Evolutionary conservation across 2,797 vertebrate species (phyloP).

Genomic region (Coilia nasus): DNA sequence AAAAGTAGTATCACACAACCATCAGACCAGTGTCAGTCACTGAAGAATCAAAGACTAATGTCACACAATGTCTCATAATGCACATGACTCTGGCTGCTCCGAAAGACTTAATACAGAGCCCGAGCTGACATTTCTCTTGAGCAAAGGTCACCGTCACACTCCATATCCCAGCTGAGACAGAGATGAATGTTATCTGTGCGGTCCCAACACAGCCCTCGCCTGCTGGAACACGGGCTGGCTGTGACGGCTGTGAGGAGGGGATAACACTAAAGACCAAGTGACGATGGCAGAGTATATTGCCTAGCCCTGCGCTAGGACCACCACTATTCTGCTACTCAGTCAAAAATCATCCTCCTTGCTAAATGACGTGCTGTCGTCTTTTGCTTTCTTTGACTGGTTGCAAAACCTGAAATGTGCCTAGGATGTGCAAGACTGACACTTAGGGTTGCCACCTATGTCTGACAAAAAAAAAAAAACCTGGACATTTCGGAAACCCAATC

Average conservation of each 20-base stretch:
- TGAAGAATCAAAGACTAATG: neutral
- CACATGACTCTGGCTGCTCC: neutral
- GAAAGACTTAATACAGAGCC: neutral
- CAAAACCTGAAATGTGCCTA: no score
- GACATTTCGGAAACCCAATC: no score
- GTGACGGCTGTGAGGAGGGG: neutral
- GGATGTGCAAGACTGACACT: no score
- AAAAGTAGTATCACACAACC: neutral
- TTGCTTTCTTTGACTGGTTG: no score
- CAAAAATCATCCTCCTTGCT: no score
- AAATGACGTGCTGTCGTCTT: no score
- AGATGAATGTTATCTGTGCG: neutral
- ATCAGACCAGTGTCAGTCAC: neutral
- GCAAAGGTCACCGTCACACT: conserved; percentile 4
- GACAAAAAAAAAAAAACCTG: no score
- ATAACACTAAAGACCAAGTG: neutral
- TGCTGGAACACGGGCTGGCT: neutral
- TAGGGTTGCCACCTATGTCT: no score
- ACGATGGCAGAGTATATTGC: neutral
- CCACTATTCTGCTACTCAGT: no score
- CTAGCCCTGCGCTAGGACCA: neutral
- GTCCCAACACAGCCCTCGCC: neutral
- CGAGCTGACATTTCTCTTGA: neutral
- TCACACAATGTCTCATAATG: neutral
- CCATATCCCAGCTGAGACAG: neutral